phyloP scores from a whole-genome alignment of 2,888 invertebrate genomes.

The Parnassius apollo region DNA sequence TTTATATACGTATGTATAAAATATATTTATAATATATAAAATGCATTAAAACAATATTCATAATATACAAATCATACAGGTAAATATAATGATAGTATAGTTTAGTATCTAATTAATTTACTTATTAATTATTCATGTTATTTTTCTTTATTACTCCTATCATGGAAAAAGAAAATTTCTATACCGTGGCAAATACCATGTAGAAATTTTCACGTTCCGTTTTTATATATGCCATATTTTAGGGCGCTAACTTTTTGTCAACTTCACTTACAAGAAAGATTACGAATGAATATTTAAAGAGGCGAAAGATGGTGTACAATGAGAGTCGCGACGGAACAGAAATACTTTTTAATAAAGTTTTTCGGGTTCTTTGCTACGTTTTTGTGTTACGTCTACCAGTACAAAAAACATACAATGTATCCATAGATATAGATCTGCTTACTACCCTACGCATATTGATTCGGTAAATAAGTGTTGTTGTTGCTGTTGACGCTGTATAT shows the following conservation, averaged over 20 bases:
- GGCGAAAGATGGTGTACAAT: conserved; percentile 15
- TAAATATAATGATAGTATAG: no score
- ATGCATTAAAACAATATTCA: no score
- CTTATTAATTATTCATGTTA: no score
- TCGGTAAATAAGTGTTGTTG: conserved; percentile 11
- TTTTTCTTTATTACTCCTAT: no score
- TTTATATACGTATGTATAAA: no score
- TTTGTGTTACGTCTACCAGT: conserved; percentile 9
- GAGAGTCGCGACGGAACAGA: conserved; percentile 6
- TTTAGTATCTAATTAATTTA: no score
- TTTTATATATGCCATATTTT: neutral
- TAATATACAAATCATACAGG: no score
- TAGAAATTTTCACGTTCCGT: neutral
- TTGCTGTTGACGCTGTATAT: no score
- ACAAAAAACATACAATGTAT: conserved; percentile 18
- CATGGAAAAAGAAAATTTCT: no score
- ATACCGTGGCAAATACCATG: no score
- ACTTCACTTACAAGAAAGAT: conserved; percentile 17
- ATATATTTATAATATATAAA: no score
- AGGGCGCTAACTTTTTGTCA: conserved; percentile 10
- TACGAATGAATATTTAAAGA: conserved; percentile 23
- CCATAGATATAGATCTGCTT: neutral
- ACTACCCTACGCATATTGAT: conserved; percentile 15
- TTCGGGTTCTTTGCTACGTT: conserved; percentile 10
- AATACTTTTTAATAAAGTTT: conserved; percentile 25